phyloP scores from a whole-genome alignment of 2,888 invertebrate species.

The Ophion ventricosus region DNA sequence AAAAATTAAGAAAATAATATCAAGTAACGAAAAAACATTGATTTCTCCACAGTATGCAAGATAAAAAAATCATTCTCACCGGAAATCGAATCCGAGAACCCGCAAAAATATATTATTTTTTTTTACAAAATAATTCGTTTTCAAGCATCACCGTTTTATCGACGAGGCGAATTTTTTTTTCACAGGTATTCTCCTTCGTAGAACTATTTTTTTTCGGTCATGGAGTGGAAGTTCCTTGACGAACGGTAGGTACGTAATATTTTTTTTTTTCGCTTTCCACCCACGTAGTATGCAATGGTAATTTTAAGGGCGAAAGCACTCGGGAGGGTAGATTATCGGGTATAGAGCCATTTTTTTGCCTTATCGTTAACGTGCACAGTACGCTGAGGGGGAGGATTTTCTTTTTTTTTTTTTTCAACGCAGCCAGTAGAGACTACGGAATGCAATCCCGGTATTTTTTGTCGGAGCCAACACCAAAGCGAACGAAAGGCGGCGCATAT shows the following conservation, averaged over 20 bases:
- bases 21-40: neutral
- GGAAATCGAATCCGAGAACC: neutral
- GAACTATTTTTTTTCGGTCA: too few relatives aligned
- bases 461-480: slow-evolving; percentile 62
- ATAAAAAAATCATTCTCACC: neutral
- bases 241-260: neutral
- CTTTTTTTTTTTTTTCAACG: slow-evolving; percentile 15
- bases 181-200: too few relatives aligned
- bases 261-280: neutral
- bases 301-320: slow-evolving; percentile 25
- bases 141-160: neutral
- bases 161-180: too few relatives aligned
- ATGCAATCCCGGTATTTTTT: slow-evolving; percentile 45
- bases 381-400: neutral
- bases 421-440: slow-evolving; percentile 16
- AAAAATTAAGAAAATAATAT: neutral
- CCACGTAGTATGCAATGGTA: slow-evolving; percentile 16
- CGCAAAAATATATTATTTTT: neutral
- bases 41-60: neutral
- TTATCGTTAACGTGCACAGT: slow-evolving; percentile 27
- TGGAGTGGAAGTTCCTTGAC: neutral
- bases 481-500: slow-evolving; percentile 23
- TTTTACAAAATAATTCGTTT: neutral
- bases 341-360: slow-evolving; percentile 1
- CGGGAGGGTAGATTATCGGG: slow-evolving; percentile 2